Base-by-base conservation (phyloP, 2,797 vertebrate species). In the Catamblyrhynchus diadema region DNA sequence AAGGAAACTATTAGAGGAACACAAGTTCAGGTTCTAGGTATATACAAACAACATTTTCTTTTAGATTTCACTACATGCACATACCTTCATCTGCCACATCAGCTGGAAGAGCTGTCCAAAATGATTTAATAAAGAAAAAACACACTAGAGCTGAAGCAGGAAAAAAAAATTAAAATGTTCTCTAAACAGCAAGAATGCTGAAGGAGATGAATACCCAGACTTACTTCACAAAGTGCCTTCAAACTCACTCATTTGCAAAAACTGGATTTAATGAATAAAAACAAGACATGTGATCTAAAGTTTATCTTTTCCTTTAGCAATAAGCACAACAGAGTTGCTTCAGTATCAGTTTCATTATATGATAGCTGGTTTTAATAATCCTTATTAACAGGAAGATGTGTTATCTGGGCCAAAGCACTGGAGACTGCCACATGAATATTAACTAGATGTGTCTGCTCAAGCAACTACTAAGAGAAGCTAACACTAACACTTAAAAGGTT, bases 401-500 rank as follows among this genome's bases (percentile, higher is more conserved):
- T 66, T 77, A 84, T 75, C 67, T 92, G 51, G 86, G 84, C 56
- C 78, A 89, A 92, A 87, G 75, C 84, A 80, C 4, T 66, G 44
- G 67, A 93, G 56, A 77, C n/a, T 41, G 35, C 8, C 54, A 78
- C 33, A 65, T 47, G 53, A 89, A 80, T 91, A 86, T 81, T 88
- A 95, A 90, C 42, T 61, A 61, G 8, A 81, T 44, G 18, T 42
- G 35, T 62, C 85, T 50, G 61, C 88, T 90, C 45, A 86, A 65
- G 69, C 65, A 92, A 15, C 54, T 74, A 57, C 35, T 53, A 86
- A 61, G 24, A 91, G 81, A 91, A 69, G 45, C 25, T 50, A 86
- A 73, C 44, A 91, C 56, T 72, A 84, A 67, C 53, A 88, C 75
- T 91, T 74, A 39, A 91, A 94, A 94, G 69, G 32, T 87, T 95